These are phyloP conservation scores for Fopius arisanus DNA, from an alignment of 1,140 invertebrate genomes.

Conservation along the genomic window DNA sequence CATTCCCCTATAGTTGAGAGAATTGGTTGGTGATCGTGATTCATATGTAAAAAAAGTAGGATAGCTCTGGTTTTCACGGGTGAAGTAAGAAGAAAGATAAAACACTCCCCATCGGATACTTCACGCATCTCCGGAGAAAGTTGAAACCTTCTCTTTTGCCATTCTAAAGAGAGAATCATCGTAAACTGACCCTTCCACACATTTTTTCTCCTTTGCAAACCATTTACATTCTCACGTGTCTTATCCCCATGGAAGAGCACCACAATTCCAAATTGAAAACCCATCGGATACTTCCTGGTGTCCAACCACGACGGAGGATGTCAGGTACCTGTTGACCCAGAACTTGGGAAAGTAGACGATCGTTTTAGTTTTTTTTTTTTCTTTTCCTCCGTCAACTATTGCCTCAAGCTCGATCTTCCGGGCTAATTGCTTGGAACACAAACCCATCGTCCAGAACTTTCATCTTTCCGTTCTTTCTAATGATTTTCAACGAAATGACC, in stretches of 20 bases:
- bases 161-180: constrained; percentile 10
- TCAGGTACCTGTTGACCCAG: constrained; percentile 53
- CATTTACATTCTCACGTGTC: neutral
- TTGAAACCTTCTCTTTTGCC: constrained; percentile 23
- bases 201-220: neutral
- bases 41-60: neutral
- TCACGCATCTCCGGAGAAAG: constrained; percentile 16
- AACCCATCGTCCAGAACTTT: constrained; percentile 19
- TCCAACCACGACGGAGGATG: constrained; percentile 36
- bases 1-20: constrained; percentile 3
- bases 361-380: constrained; percentile 6
- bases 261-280: neutral
- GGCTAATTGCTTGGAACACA: constrained; percentile 55
- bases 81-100: neutral
- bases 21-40: neutral
- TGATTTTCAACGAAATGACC: too few relatives aligned
- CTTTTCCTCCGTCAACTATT: constrained; percentile 21
- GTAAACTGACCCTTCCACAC: constrained; percentile 16
- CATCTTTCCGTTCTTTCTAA: constrained; percentile 21
- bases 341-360: constrained; percentile 54
- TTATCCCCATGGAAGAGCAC: neutral
- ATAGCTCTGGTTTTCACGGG: neutral
- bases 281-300: constrained; percentile 7
- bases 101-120: neutral
- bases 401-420: constrained; percentile 43